These are phyloP conservation scores for Actenoides hombroni DNA, from an alignment of 2,113 vertebrate species.

Conservation along the genomic window DNA sequence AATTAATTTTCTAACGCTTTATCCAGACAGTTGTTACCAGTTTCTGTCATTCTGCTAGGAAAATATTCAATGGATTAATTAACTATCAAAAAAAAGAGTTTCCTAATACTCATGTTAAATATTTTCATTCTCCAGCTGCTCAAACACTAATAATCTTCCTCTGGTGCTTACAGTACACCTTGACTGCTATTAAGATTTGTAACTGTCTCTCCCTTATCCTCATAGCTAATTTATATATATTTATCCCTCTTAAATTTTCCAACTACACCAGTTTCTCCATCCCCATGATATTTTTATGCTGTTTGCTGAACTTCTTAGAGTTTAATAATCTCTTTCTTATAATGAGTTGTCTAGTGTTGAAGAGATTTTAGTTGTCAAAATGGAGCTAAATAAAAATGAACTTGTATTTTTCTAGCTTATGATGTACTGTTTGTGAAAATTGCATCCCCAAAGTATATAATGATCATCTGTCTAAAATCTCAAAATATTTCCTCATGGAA, in stretches of 20 bases:
- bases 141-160: not conserved
- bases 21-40: not conserved
- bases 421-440: not conserved
- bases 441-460: not conserved
- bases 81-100: not conserved
- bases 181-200: not conserved
- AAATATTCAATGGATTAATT: not conserved
- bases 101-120: not conserved
- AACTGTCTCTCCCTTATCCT: not conserved
- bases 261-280: not conserved
- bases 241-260: not conserved
- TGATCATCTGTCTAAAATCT: not conserved
- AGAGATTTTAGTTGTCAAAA: not conserved
- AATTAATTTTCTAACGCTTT: not conserved
- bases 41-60: not conserved
- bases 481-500: not conserved
- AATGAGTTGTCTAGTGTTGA: not conserved
- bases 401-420: not conserved
- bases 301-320: not conserved
- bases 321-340: not conserved
- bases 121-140: not conserved
- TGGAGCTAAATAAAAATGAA: not conserved
- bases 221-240: not conserved
- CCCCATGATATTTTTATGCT: not conserved
- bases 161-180: not conserved